Conservation (phyloP, 2,888 invertebrate species). For the Scaeva pyrastri region DNA sequence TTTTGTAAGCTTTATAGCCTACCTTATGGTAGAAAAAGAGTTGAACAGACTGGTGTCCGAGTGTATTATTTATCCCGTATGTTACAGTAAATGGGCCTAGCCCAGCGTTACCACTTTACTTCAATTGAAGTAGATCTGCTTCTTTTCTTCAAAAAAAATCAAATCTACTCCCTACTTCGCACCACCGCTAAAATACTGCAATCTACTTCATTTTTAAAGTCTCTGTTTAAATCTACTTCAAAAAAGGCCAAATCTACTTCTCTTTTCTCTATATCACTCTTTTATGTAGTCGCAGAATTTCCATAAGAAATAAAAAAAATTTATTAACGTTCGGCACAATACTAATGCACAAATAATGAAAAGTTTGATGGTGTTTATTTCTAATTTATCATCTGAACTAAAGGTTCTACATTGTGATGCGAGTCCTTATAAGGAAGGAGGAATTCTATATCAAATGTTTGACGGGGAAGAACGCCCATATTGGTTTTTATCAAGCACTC, state of each 20-base stretch:
- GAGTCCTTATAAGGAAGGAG: neutral
- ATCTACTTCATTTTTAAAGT: too few species aligned
- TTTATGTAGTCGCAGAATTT: too few species aligned
- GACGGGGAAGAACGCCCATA: neutral
- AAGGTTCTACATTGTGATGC: conserved; percentile 1
- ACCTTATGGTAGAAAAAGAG: neutral
- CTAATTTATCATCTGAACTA: conserved; percentile 14
- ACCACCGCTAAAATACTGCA: too few species aligned
- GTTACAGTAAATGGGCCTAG: neutral
- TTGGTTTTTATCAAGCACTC: neutral
- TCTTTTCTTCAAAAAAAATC: too few species aligned
- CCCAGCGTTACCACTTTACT: neutral
- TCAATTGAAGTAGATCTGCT: neutral
- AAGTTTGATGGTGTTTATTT: conserved; percentile 9
- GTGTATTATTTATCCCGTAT: neutral
- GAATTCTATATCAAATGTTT: conserved; percentile 2
- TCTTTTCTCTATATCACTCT: too few species aligned
- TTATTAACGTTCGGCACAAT: too few species aligned
- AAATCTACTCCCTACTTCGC: too few species aligned
- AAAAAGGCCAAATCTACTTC: too few species aligned
- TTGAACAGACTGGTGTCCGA: neutral
- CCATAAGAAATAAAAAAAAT: too few species aligned
- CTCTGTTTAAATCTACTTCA: too few species aligned
- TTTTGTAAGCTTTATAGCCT: too few species aligned
- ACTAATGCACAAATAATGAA: too few species aligned